Evolutionary conservation across 2,113 vertebrate genomes (phyloP).

Genomic region (Paratilapia polleni): DNA sequence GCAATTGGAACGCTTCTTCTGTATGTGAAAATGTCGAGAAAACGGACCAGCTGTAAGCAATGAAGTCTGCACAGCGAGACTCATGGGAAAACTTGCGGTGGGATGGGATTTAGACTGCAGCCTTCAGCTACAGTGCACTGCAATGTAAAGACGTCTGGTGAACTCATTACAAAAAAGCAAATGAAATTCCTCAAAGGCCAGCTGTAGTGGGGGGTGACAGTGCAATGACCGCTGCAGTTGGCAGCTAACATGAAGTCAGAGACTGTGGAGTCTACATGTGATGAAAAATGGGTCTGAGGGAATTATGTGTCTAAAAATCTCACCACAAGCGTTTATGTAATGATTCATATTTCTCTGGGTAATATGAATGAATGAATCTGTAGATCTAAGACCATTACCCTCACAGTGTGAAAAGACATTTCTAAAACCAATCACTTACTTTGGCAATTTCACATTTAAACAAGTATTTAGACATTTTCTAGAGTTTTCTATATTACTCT

Average conservation of each 20-base stretch:
- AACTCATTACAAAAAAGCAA: slow-evolving; percentile 62
- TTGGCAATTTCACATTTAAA: background rate
- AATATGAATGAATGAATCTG: too few species aligned
- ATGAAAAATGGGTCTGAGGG: background rate
- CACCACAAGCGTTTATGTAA: slow-evolving; percentile 17
- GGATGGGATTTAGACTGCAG: slow-evolving; percentile 60
- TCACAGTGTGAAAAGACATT: background rate
- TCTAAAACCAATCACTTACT: background rate
- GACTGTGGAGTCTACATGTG: slow-evolving; percentile 19
- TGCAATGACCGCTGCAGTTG: slow-evolving; percentile 41
- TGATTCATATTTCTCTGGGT: slow-evolving; percentile 3
- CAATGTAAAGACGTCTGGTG: slow-evolving; percentile 63
- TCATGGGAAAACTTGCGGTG: slow-evolving; percentile 77
- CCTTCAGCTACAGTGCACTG: slow-evolving; percentile 23
- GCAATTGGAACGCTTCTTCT: slow-evolving; percentile 15
- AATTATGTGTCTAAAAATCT: slow-evolving; percentile 20
- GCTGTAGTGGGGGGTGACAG: slow-evolving; percentile 38
- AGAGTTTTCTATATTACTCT: background rate
- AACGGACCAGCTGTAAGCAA: slow-evolving; percentile 80
- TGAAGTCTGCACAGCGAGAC: slow-evolving; percentile 67
- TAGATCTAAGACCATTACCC: background rate
- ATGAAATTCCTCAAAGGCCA: slow-evolving; percentile 47
- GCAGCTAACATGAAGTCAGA: slow-evolving; percentile 25
- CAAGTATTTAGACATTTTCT: background rate
- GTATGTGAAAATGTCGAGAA: slow-evolving; percentile 23